These are phyloP conservation scores for Taenioides sp. DNA, from an alignment of 2,797 vertebrate genomes.

Conservation along the genomic window DNA sequence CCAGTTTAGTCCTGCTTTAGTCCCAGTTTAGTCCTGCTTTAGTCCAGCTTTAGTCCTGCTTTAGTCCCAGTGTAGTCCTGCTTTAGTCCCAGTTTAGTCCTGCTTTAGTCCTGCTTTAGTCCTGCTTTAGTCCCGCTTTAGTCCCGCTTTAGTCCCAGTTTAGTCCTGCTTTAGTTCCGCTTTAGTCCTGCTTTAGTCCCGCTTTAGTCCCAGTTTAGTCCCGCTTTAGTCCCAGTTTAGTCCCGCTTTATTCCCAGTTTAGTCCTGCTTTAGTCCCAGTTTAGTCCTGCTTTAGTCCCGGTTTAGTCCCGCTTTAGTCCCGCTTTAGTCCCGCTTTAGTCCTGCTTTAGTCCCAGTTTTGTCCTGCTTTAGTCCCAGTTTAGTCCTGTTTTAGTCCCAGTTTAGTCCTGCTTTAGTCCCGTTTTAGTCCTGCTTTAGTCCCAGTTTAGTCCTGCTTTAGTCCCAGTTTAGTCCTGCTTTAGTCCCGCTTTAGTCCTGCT, in stretches of 20 bases:
- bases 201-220: neutral
- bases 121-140: neutral
- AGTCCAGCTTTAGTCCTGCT: neutral
- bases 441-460: no score
- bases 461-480: no score
- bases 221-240: neutral
- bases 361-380: neutral
- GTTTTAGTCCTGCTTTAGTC: no score
- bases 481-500: no score
- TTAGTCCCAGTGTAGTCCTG: neutral
- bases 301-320: neutral
- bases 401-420: no score
- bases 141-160: neutral
- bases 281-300: neutral
- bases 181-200: neutral
- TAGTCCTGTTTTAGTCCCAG: neutral
- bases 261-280: constrained; percentile 4
- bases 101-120: neutral
- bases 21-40: constrained; percentile 5
- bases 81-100: neutral
- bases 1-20: neutral
- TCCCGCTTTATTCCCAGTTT: neutral
- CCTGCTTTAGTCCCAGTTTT: constrained; percentile 1
- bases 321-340: neutral
- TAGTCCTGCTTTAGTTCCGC: neutral